These are phyloP conservation scores for Anas acuta DNA, from an alignment of 2,797 vertebrate genomes.

Conservation along the genomic window DNA sequence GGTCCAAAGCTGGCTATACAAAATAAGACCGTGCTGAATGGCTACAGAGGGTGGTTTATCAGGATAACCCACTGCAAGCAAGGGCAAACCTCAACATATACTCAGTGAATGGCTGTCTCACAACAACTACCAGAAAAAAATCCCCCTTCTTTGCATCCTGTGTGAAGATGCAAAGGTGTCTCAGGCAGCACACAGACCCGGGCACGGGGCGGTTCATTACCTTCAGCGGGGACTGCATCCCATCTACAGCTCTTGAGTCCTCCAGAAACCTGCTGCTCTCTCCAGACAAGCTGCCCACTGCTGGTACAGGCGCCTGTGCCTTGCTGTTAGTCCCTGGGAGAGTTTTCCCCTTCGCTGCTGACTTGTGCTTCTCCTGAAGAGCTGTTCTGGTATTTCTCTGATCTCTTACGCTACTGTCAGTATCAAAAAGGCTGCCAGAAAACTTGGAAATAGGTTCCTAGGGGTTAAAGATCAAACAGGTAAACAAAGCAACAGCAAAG, in stretches of 20 bases:
- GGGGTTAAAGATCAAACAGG: slow-evolving; percentile 16
- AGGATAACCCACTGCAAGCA: background rate
- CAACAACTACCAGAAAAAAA: background rate
- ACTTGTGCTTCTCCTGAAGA: slow-evolving; percentile 70
- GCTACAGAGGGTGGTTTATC: background rate
- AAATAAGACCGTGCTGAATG: background rate
- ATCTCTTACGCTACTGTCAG: background rate
- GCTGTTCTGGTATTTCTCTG: slow-evolving; percentile 57
- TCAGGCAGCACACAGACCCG: accelerated
- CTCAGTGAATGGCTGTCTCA: background rate
- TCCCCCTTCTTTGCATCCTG: background rate
- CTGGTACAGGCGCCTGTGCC: background rate
- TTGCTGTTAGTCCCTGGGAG: background rate
- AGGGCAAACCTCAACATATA: background rate
- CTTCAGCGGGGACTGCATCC: slow-evolving; percentile 78
- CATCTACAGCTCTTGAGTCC: background rate
- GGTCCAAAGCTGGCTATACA: background rate
- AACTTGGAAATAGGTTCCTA: slow-evolving; percentile 74
- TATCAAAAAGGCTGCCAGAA: slow-evolving; percentile 66
- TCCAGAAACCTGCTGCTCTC: background rate
- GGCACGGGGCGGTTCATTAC: slow-evolving; percentile 46
- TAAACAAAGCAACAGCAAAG: background rate
- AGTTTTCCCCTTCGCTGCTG: slow-evolving; percentile 35
- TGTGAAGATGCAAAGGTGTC: background rate
- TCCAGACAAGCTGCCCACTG: background rate